Evolutionary conservation across 2,113 vertebrate species (phyloP), one percentile per base, ranked within the genome.

Genomic region (Neolamprologus modestus): DNA sequence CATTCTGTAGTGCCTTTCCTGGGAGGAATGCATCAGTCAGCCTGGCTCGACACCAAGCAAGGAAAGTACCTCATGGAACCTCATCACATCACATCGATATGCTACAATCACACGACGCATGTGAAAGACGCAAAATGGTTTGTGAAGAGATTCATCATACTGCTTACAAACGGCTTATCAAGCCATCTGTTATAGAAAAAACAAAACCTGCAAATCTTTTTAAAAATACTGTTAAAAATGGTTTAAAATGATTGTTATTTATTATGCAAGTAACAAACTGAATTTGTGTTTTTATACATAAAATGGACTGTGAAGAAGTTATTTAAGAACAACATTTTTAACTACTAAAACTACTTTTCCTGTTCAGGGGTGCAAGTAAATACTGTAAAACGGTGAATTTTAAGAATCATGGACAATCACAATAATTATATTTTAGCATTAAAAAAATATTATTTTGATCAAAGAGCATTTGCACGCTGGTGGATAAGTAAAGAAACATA

Each of bases 21-120:
- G 37, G 83, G 14, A 81, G 40, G 11, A 71, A 84, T 83, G 47
- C 81, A 87, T 86, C 85, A 57, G 6, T 89, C 84, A 89, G 47
- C 6, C 88, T 82, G 57, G 45, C 54, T 14, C 19, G 37, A 26
- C 80, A 63, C 17, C 17, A 19, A 11, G 61, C 66, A 71, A 24
- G 42, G 24, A 84, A 80, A 71, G 86, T 24, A 68, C 57, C 68
- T 73, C 9, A 52, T 17, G 47, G 21, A 12, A 26, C 14, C 26
- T 24, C 9, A 28, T 84, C 57, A 31, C 12, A 24, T 86, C 57
- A 26, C 85, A 84, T 68, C 10, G 1, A 35, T 53, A 17, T 40
- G 89, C 85, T 68, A 79, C 82, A 85, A 63, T 92, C 79, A 61
- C 68, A 84, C 2, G 2, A 26, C 42, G 3, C 11, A 40, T 57